Base-by-base conservation (phyloP, 2,888 invertebrate genomes). In the Epinotia demarniana region DNA sequence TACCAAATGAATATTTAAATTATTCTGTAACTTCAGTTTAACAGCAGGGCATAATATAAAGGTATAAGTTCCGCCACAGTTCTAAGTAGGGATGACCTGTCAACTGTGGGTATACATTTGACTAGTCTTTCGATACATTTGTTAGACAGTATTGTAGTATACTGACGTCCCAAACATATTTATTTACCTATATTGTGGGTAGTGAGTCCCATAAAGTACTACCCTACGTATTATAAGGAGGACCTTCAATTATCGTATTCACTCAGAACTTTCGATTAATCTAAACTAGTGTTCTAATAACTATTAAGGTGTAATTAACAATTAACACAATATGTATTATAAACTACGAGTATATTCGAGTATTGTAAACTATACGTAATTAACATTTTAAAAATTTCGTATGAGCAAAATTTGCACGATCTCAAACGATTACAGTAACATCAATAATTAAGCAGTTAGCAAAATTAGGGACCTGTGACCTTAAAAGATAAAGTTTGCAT, bases 121-220 rank as follows among this genome's bases (percentile, higher is more conserved):
- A 88, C 89, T 89, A 89, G 86, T 82, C 83, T 79, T 83, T 79
- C 78, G 80, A 82, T 83, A 80, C 82, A 82, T 67, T 74, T 71
- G 68, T 49, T 74, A 61, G 12, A 57, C 61, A 19, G 58, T 66
- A 60, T 63, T 27, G 58, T 70, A 55, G 53, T 67, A 27, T 39
- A 62, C 55, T 58, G 27, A 63, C 18, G 64, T 60, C 19, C 18
- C 46, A 64, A 43, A 53, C 27, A 43, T 46, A 46, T 23, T 60
- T 64, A 49, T 58, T 64, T 49, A 64, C 27, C 53, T 53, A 53
- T 53, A 53, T 75, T 70, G 60, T 77, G 72, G 72, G 68, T 78
- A 79, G 80, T 80, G 80, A 82, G 81, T 83, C 84, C 81, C 81
- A 79, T 78, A 81, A 72, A 81, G 83, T 84, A 85, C 85, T 84